Evolutionary conservation across 2,888 invertebrate genomes (phyloP), one percentile per base, ranked within the genome.

Genomic region (Harpalus rufipes): DNA sequence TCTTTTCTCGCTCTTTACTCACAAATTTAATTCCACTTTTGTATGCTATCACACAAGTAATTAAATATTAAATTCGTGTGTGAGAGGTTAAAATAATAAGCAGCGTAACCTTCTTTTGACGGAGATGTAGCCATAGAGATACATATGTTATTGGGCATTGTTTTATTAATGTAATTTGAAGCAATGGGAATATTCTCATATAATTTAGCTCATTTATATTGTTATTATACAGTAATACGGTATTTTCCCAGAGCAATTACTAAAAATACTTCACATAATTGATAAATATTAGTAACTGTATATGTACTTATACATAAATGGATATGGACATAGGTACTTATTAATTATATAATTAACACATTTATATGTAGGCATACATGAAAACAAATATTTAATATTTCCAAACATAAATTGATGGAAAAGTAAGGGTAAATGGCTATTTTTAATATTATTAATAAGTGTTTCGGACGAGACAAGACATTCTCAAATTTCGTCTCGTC

Each of bases 231-330:
- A 51, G 44, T 51, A 12, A 12, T 51, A 8, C 12, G 32, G 32
- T 7, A 51, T 8, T n/a, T n/a, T 51, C 44, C 12, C 44, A 51
- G 10, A 12, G 44, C 44, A 51, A 51, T 51, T 51, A 51, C n/a
- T 14, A 2, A 14, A 61, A 61, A 18, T 61, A 61, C 61, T 61
- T 61, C 21, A 51, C 2, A 51, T 51, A 51, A 51, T 51, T 51
- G 10, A 51, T 51, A 8, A 51, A 7, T 51, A 51, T 51, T 51
- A 51, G 44, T 51, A 51, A 51, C 44, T 51, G 44, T 51, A 51
- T 51, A 51, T 51, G 61, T n/a, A 61, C 61, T 16, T n/a, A 61
- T 12, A 10, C 61, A n/a, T 21, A 61, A 16, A n/a, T n/a, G n/a
- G 18, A 61, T n/a, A n/a, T n/a, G n/a, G n/a, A n/a, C n/a, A n/a